A percentile compares a stretch with the other conserved stretches of the same genome.
Evolutionary conservation across 2,797 vertebrate genomes (phyloP).

Genomic region (Petrocephalus schoutedeni): DNA sequence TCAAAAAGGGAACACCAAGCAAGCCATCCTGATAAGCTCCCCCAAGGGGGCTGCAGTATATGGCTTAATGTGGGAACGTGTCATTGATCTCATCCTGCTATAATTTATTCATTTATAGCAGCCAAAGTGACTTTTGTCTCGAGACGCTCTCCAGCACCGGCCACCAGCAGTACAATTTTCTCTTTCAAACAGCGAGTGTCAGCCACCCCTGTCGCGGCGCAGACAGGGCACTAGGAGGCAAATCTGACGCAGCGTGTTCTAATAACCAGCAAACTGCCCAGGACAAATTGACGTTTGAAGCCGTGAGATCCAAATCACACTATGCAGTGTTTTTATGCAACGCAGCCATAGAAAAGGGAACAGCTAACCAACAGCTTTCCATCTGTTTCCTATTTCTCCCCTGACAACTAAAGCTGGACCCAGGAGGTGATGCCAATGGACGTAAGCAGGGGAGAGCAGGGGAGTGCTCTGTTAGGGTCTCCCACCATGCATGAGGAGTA

Average conservation of each 20-base stretch:
- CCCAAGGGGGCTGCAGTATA: neutral
- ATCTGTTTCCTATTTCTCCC: neutral
- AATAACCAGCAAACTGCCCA: neutral
- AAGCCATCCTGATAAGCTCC: neutral
- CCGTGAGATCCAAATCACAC: neutral
- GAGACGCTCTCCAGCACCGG: neutral
- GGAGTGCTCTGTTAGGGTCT: neutral
- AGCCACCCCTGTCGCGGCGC: neutral
- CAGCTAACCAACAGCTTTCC: no score
- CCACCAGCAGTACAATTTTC: neutral
- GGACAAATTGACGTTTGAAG: neutral
- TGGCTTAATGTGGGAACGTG: neutral
- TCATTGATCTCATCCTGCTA: neutral
- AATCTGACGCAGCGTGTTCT: neutral
- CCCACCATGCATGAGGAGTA: neutral
- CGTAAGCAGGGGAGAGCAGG: no score
- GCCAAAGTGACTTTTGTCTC: conserved; percentile 13
- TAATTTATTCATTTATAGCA: conserved; percentile 17
- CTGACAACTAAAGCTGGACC: neutral
- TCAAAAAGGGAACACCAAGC: neutral
- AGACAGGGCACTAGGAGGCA: neutral
- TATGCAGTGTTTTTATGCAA: neutral
- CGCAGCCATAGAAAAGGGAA: neutral
- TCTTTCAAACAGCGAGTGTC: neutral
- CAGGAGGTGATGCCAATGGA: neutral